These are phyloP conservation scores for Catharus bicknelli DNA, from an alignment of 2,113 vertebrate species.

Conservation along the genomic window DNA sequence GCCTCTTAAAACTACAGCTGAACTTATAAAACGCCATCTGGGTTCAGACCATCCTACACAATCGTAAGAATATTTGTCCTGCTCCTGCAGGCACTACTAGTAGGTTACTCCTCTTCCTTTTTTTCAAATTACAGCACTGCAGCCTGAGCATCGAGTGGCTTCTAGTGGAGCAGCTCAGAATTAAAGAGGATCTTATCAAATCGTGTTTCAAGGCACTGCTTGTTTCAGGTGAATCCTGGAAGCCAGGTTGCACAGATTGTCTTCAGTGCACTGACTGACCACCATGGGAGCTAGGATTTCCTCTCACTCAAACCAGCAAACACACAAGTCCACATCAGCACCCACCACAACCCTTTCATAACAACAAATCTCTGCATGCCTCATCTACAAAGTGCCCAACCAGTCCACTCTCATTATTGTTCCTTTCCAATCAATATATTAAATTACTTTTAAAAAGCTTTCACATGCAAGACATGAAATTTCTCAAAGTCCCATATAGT, in stretches of 20 bases:
- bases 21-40: not conserved
- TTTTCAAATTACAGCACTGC: not conserved
- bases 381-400: not conserved
- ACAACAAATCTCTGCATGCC: not conserved
- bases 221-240: not conserved
- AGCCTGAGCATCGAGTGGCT: not conserved
- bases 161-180: not conserved
- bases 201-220: not conserved
- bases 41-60: not conserved
- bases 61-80: not conserved
- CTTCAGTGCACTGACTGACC: not conserved
- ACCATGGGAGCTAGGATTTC: not conserved
- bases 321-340: not conserved
- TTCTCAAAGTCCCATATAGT: not conserved
- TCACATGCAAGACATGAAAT: not conserved
- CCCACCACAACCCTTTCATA: fast-evolving
- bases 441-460: constrained; percentile 26
- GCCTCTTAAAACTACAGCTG: not conserved
- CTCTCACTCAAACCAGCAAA: not conserved
- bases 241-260: not conserved
- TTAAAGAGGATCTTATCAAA: not conserved
- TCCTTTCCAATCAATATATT: constrained; percentile 16
- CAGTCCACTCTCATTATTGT: not conserved
- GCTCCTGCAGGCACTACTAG: not conserved
- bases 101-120: not conserved